Evolutionary conservation across 2,797 vertebrate genomes (phyloP).

Genomic region (Lagorchestes hirsutus): DNA sequence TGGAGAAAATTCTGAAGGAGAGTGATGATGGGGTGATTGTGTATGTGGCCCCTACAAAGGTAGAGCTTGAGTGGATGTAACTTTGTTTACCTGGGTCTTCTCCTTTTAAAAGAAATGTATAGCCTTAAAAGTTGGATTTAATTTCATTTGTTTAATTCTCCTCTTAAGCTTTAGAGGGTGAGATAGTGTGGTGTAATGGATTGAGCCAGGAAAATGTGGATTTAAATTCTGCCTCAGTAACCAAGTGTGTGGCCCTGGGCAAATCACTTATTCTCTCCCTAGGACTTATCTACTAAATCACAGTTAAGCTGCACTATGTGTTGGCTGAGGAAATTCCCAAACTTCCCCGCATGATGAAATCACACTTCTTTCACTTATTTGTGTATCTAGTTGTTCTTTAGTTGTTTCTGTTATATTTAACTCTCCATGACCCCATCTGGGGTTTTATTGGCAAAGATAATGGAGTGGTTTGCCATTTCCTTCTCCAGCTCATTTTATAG

Average conservation of each 20-base stretch:
- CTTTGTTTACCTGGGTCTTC: not conserved
- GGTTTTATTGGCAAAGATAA: too few relatives aligned
- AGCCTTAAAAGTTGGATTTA: not conserved
- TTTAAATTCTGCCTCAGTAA: not conserved
- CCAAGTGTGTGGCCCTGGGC: not conserved
- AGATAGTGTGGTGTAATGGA: not conserved
- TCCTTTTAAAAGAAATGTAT: not conserved
- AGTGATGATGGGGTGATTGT: conserved; percentile 84
- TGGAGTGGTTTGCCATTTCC: too few relatives aligned
- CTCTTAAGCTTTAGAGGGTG: not conserved
- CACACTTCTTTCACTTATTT: not conserved
- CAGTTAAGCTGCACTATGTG: not conserved
- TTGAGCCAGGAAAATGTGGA: not conserved
- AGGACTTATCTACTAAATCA: not conserved
- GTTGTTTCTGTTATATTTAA: not conserved
- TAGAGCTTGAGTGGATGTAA: conserved; percentile 33
- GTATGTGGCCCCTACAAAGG: conserved; percentile 86
- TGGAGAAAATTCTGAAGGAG: conserved; percentile 84
- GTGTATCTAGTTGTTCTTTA: not conserved
- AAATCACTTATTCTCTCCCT: too few relatives aligned
- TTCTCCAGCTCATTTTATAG: not conserved
- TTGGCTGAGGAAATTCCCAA: not conserved
- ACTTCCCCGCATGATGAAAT: not conserved
- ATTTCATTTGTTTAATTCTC: conserved; percentile 14
- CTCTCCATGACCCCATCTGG: not conserved